Base-by-base conservation (phyloP, 2,888 invertebrate genomes). In the Eurytoma adleriae region DNA sequence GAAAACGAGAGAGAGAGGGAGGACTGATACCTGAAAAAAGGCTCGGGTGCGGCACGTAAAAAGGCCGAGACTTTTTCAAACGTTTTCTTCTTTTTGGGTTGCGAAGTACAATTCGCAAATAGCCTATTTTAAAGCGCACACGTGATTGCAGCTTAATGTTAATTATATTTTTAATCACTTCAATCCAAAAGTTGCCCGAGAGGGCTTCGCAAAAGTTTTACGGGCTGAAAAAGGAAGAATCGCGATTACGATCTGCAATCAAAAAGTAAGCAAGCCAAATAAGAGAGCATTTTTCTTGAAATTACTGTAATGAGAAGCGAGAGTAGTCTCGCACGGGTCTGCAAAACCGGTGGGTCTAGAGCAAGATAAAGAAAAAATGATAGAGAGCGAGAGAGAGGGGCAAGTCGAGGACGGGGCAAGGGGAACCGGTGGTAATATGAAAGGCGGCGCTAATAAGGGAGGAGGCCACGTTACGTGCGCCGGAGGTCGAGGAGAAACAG, bases 401-500 rank as follows among this genome's bases (percentile, higher is more conserved):
- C 12, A 50, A 24, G 62, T 18, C 3, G 40, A 18, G 52, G 52
- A 50, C 30, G 40, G 61, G 30, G 27, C n/a, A 12, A 12, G 20
- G 62, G 16, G 59, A 14, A 20, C 18, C 3, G 50, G 52, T 18
- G 66, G 54, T 61, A 84, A 84, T 82, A 84, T 76, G 80, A 81
- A 80, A 77, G 78, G 62, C 73, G 66, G 83, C 62, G 78, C 76
- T 79, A 81, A 80, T 68, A 83, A 83, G 76, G 61, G 74, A 74
- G 73, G 72, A 50, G 56, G 77, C 64, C 61, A 52, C 52, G 64
- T 66, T 74, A 68, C 76, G 78, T 66, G 78, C 77, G 20, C 24
- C 54, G 54, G 57, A 61, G 82, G 67, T 24, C 16, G 71, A 71
- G 71, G 50, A 24, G 24, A 48, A 18, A 48, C 50, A 54, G 57